These are phyloP conservation scores for Catalaphyllia jardinei DNA, from an alignment of 64 coral and sea anemone genomes.

Conservation along the genomic window DNA sequence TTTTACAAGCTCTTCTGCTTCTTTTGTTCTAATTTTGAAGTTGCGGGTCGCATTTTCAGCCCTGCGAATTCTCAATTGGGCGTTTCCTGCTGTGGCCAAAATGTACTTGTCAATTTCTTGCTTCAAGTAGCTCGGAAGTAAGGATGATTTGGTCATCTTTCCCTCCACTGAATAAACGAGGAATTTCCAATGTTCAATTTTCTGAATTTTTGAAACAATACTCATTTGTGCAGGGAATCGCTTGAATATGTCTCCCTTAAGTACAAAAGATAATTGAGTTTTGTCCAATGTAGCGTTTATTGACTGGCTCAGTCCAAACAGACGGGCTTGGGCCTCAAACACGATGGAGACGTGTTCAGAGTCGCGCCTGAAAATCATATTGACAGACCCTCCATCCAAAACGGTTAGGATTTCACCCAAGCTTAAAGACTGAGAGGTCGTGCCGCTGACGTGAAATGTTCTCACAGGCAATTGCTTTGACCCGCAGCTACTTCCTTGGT, in stretches of 20 bases:
- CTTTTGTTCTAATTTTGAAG: too few species aligned
- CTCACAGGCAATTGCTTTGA: too few species aligned
- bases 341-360: too few species aligned
- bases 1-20: too few species aligned
- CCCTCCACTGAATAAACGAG: neutral
- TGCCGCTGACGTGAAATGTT: too few species aligned
- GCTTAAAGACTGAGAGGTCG: too few species aligned
- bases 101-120: neutral
- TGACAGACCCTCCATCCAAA: too few species aligned
- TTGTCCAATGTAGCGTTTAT: neutral
- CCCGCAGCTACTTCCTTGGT: too few species aligned
- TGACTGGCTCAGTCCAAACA: neutral
- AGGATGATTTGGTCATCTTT: neutral
- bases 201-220: neutral
- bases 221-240: neutral
- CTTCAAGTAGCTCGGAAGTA: neutral
- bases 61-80: neutral
- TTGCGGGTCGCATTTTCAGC: neutral
- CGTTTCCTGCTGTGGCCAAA: neutral
- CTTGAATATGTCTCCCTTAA: neutral
- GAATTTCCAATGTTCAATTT: neutral
- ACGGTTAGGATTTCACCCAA: too few species aligned
- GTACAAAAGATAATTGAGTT: neutral
- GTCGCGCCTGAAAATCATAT: too few species aligned
- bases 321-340: too few species aligned